Percentiles rank a stretch among this genome's conserved stretches.
Evolutionary conservation across 2,113 vertebrate genomes (phyloP).

Genomic region (Oncorhynchus gorbuscha): DNA sequence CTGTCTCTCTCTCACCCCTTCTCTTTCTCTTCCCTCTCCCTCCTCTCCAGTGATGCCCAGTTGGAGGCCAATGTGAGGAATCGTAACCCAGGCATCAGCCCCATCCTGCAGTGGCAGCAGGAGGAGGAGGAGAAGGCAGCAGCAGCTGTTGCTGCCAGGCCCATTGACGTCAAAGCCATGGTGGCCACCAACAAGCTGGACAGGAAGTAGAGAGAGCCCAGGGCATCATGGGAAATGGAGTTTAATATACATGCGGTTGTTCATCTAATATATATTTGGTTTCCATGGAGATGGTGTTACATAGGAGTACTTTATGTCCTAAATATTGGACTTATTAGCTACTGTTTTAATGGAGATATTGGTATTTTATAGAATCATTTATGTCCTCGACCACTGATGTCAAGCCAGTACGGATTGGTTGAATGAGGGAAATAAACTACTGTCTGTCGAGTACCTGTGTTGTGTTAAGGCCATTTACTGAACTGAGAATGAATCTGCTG

Average conservation of each 20-base stretch:
- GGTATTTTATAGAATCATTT: too few species aligned
- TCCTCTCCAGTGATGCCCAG: constrained; percentile 64
- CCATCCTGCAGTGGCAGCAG: constrained; percentile 84
- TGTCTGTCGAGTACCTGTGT: background rate
- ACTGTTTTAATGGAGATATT: too few species aligned
- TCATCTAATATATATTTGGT: too few species aligned
- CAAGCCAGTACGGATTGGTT: too few species aligned
- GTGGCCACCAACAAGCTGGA: constrained; percentile 90
- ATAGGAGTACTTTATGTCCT: too few species aligned
- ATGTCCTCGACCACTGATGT: too few species aligned
- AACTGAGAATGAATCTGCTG: background rate
- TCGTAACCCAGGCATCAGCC: constrained; percentile 81
- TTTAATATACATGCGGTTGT: too few species aligned
- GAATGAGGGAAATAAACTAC: too few species aligned
- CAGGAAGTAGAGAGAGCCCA: constrained; percentile 65
- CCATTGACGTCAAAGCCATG: constrained; percentile 91
- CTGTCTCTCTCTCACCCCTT: background rate
- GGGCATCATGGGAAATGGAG: background rate
- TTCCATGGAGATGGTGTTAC: too few species aligned
- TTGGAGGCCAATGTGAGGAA: constrained; percentile 80
- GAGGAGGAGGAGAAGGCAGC: constrained; percentile 86
- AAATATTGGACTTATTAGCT: too few species aligned
- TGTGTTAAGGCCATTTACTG: background rate
- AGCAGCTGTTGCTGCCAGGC: constrained; percentile 74
- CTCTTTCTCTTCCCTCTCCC: background rate